Conservation (phyloP, 2,797 vertebrate genomes). For the Nannoperca australis region DNA sequence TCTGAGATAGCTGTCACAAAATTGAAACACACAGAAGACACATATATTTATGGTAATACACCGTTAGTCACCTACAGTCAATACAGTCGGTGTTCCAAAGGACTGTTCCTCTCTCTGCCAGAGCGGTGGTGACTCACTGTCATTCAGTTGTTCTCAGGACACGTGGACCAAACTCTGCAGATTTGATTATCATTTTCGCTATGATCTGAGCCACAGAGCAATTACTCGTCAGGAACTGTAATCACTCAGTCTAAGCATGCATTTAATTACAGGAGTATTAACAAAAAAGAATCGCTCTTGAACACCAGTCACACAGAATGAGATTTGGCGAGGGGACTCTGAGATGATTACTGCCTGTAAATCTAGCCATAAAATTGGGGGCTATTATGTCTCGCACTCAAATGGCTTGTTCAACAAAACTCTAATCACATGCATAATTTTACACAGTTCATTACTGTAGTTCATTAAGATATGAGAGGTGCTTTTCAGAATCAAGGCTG, state of each 20-base stretch:
- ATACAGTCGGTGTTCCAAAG: constrained; percentile 15
- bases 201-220: constrained; percentile 69
- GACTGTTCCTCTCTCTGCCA: constrained; percentile 10
- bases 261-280: constrained; percentile 86
- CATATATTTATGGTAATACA: not conserved
- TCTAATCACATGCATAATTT: constrained; percentile 76
- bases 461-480: constrained; percentile 74
- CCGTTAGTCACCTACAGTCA: constrained; percentile 7
- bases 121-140: constrained; percentile 44
- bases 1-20: constrained; percentile 15
- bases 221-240: constrained; percentile 78
- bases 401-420: constrained; percentile 83
- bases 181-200: constrained; percentile 75
- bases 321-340: constrained; percentile 76
- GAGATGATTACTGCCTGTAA: constrained; percentile 81
- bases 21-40: constrained; percentile 24
- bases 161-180: constrained; percentile 51
- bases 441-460: constrained; percentile 74
- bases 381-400: constrained; percentile 77
- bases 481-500: constrained; percentile 45
- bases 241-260: constrained; percentile 79
- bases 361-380: constrained; percentile 80
- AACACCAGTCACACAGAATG: constrained; percentile 80
- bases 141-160: constrained; percentile 43
- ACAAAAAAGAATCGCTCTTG: constrained; percentile 80